A percentile compares a stretch with the other conserved stretches of the same genome.
Conservation (phyloP, 2,797 vertebrate genomes). For the Alauda arvensis region DNA sequence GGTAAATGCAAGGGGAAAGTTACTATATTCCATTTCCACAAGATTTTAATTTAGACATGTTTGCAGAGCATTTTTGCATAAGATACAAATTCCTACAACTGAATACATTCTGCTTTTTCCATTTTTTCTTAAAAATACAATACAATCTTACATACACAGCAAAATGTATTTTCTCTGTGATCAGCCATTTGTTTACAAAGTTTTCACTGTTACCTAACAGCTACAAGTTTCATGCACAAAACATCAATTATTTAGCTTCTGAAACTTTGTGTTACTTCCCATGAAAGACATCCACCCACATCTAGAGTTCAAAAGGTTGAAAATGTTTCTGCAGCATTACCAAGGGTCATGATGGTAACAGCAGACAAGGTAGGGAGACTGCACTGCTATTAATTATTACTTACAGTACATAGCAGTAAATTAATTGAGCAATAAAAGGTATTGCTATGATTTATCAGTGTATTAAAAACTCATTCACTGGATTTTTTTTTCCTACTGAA, state of each 20-base stretch:
- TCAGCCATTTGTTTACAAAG: background rate
- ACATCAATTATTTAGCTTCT: background rate
- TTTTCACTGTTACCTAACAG: background rate
- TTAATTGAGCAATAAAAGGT: slow-evolving; percentile 29
- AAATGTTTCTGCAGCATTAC: slow-evolving; percentile 3
- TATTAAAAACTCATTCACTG: slow-evolving; percentile 5
- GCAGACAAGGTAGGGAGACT: background rate
- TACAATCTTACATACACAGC: background rate
- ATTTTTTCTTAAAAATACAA: background rate
- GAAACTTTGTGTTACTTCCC: background rate
- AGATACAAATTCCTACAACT: background rate
- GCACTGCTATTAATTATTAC: slow-evolving; percentile 15
- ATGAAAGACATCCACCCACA: background rate
- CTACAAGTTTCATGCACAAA: background rate
- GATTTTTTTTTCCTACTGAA: background rate
- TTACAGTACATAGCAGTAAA: slow-evolving; percentile 3
- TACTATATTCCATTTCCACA: background rate
- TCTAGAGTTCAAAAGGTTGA: background rate
- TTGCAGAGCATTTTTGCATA: background rate
- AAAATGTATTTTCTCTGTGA: background rate
- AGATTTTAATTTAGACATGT: background rate
- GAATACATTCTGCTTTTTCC: background rate
- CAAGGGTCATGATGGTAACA: background rate
- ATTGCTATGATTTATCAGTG: slow-evolving; percentile 24
- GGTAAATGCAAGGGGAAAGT: background rate